Evolutionary conservation across 2,797 vertebrate species (phyloP).

Genomic region (Heliangelus exortis): DNA sequence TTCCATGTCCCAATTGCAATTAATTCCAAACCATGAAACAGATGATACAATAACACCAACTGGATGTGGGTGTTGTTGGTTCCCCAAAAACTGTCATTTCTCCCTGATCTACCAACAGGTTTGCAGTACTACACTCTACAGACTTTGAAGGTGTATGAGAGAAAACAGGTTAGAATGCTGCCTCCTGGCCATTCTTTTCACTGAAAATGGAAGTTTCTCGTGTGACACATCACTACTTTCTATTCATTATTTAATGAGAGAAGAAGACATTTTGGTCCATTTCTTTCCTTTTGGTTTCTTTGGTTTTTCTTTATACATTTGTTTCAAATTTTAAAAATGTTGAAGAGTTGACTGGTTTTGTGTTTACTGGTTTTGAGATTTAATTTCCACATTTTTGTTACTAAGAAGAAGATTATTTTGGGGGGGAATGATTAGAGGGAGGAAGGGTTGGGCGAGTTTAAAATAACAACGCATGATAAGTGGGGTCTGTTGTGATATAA

Average conservation of each 20-base stretch:
- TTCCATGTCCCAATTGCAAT: constrained; percentile 31
- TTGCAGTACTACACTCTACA: background rate
- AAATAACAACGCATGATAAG: background rate
- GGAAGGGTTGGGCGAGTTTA: background rate
- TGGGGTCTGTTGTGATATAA: background rate
- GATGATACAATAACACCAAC: constrained; percentile 22
- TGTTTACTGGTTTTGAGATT: background rate
- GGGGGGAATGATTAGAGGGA: background rate
- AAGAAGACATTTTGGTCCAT: background rate
- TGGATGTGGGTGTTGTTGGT: constrained; percentile 15
- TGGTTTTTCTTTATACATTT: background rate
- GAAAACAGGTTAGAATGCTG: background rate
- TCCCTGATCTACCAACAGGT: background rate
- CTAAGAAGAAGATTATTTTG: background rate
- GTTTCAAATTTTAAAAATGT: background rate
- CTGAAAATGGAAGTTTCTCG: background rate
- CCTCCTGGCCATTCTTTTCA: background rate
- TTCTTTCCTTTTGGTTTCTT: background rate
- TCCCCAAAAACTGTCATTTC: constrained; percentile 22
- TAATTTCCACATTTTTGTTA: background rate
- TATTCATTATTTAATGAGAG: background rate
- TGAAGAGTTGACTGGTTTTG: background rate
- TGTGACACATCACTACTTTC: background rate
- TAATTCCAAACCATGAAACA: constrained; percentile 65
- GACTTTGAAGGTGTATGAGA: background rate